phyloP scores from a whole-genome alignment of 2,113 vertebrate genomes.

The Motacilla alba region DNA sequence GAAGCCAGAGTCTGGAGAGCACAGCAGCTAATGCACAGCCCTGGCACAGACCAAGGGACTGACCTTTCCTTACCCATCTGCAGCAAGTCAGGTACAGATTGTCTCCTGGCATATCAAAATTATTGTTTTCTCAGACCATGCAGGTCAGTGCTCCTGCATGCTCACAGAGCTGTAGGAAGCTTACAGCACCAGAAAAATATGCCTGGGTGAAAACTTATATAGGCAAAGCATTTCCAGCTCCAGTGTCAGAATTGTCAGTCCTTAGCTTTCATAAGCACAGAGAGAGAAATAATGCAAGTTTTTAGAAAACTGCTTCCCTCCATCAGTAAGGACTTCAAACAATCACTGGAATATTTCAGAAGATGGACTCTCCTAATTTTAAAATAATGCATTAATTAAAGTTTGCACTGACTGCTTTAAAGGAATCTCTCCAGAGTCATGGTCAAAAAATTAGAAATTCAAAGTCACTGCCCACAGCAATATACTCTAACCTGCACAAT shows the following conservation, averaged over 20 bases:
- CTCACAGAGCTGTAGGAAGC: background rate
- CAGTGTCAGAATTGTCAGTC: background rate
- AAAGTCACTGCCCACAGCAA: background rate
- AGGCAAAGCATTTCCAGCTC: background rate
- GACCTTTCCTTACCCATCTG: background rate
- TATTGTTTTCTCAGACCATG: background rate
- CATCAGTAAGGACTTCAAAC: background rate
- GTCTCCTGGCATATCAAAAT: background rate
- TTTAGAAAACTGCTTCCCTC: background rate
- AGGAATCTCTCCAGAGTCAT: background rate
- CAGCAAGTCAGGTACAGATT: background rate
- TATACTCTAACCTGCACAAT: background rate
- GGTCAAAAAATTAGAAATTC: background rate
- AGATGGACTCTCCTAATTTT: background rate
- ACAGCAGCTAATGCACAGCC: background rate
- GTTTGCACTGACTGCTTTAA: background rate
- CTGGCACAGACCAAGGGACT: background rate
- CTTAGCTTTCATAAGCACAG: background rate
- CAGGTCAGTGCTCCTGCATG: background rate
- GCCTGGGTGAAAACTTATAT: constrained; percentile 41
- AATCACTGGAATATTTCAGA: background rate
- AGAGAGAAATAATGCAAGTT: background rate
- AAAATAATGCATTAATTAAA: background rate
- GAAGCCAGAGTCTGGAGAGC: background rate
- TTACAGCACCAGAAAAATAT: constrained; percentile 52